These are phyloP conservation scores for Myocastor coypus DNA, from an alignment of 2,113 vertebrate species.

Conservation along the genomic window DNA sequence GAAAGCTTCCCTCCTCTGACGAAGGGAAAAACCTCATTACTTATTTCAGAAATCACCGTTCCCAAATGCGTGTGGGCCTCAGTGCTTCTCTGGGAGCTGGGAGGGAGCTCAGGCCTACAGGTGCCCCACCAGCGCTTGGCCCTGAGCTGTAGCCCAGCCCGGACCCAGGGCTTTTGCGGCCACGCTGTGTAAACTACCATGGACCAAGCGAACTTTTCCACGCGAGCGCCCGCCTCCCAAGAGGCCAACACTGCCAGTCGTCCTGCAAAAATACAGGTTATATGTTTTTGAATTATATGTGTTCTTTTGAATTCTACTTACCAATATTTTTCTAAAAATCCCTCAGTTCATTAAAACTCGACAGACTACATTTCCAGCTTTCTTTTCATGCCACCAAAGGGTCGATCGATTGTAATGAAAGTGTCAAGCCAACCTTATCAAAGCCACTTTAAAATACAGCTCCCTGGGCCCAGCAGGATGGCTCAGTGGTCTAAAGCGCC, in stretches of 20 bases:
- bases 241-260: background rate
- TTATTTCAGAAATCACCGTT: conserved; percentile 34
- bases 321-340: conserved; percentile 52
- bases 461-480: too few relatives aligned
- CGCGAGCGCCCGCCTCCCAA: background rate
- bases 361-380: background rate
- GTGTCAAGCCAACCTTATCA: background rate
- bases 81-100: background rate
- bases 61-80: background rate
- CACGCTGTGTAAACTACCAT: background rate
- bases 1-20: background rate
- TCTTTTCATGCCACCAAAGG: background rate
- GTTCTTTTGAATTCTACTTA: conserved; percentile 10
- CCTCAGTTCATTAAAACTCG: background rate
- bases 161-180: background rate
- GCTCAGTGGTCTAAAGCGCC: too few relatives aligned
- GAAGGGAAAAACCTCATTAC: background rate
- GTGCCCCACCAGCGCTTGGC: background rate
- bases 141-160: too few relatives aligned
- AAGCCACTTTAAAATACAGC: conserved; percentile 14
- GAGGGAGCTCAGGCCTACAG: background rate
- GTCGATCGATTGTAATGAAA: background rate
- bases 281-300: conserved; percentile 12
- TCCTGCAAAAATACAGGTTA: background rate
- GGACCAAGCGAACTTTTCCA: background rate